A percentile compares a stretch with the other conserved stretches of the same genome.
These are phyloP conservation scores for Anguilla pacifica DNA, from an alignment of 2,797 vertebrate species.

Conservation along the genomic window DNA sequence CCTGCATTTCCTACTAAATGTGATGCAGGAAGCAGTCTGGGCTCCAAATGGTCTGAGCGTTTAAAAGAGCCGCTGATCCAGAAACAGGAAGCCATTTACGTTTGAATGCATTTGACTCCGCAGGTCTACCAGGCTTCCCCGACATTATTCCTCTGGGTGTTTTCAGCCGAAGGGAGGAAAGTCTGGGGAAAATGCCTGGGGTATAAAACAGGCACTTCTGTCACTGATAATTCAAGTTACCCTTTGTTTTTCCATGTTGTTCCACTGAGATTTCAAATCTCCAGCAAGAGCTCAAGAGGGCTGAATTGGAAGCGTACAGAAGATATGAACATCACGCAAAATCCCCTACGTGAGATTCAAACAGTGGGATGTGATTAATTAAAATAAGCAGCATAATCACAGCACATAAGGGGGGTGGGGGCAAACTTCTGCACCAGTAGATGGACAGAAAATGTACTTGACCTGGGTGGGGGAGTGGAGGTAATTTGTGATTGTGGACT, in stretches of 20 bases:
- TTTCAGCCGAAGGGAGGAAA: not conserved
- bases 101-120: not conserved
- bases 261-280: conserved; percentile 3
- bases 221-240: not conserved
- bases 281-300: not conserved
- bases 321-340: not conserved
- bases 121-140: not conserved
- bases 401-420: not conserved
- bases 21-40: not conserved
- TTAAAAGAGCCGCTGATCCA: not conserved
- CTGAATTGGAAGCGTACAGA: not conserved
- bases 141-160: not conserved
- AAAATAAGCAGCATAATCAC: not conserved
- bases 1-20: not conserved
- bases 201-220: not conserved
- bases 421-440: not conserved
- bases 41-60: not conserved
- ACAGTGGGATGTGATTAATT: not conserved
- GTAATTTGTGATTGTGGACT: too few relatives aligned
- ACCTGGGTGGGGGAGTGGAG: too few relatives aligned
- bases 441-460: conserved; percentile 4
- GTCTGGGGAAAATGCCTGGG: not conserved
- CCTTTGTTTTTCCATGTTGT: not conserved
- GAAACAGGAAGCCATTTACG: conserved; percentile 7
- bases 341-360: not conserved